A percentile compares a stretch with the other conserved stretches of the same genome.
Evolutionary conservation across 2,113 vertebrate species (phyloP).

Genomic region (Urocitellus parryii): DNA sequence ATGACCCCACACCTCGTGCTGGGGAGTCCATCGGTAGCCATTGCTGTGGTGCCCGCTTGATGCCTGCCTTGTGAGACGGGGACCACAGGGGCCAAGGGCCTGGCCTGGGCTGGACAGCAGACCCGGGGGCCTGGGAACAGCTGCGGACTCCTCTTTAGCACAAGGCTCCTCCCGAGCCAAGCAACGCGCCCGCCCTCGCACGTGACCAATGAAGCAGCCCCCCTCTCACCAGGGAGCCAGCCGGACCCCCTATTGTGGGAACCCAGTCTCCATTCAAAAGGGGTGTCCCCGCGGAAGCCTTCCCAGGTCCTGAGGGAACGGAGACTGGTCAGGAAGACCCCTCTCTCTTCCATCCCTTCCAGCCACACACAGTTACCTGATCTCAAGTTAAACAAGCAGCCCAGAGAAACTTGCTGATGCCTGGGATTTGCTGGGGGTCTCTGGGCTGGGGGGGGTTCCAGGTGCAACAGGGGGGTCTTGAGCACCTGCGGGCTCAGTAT

Average conservation of each 20-base stretch:
- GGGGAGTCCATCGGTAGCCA: not conserved
- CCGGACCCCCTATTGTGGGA: too few species aligned
- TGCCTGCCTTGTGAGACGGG: not conserved
- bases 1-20: too few species aligned
- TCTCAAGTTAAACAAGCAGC: accelerated
- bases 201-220: too few species aligned
- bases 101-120: too few species aligned
- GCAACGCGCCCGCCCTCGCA: too few species aligned
- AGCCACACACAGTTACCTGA: accelerated
- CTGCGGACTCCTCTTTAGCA: too few species aligned
- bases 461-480: accelerated
- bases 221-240: too few species aligned
- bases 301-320: accelerated
- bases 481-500: accelerated
- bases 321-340: not conserved
- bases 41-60: accelerated
- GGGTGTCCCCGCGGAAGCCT: too few species aligned
- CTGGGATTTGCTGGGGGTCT: not conserved
- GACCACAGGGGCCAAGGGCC: too few species aligned
- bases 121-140: too few species aligned
- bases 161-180: too few species aligned
- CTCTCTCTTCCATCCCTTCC: not conserved
- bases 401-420: accelerated
- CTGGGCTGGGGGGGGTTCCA: not conserved
- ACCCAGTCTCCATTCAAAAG: too few species aligned